A percentile compares a stretch with the other conserved stretches of the same genome.
phyloP scores from a whole-genome alignment of 1,140 invertebrate species.

The Lepidotrigona ventralis region DNA sequence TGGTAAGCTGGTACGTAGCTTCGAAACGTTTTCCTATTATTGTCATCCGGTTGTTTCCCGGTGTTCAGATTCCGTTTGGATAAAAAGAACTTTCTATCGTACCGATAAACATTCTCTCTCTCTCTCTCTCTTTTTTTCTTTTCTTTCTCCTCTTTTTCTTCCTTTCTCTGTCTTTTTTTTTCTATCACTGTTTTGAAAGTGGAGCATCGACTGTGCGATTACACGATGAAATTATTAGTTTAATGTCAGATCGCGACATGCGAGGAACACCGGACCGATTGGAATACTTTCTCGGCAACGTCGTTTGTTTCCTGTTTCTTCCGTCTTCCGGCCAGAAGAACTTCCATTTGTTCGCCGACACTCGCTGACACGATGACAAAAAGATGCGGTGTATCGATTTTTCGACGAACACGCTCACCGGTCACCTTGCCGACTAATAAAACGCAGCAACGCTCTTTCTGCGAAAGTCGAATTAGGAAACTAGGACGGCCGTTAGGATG shows the following conservation, averaged over 20 bases:
- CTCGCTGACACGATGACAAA: conserved; percentile 5
- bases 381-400: conserved; percentile 24
- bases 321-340: not conserved
- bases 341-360: not conserved
- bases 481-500: not conserved
- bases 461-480: conserved; percentile 11
- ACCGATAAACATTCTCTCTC: not conserved
- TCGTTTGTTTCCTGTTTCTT: conserved; percentile 2
- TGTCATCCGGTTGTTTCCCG: conserved; percentile 7
- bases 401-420: not conserved
- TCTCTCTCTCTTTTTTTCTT: not conserved
- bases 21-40: not conserved
- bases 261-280: not conserved
- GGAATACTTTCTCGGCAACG: not conserved
- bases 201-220: conserved; percentile 22
- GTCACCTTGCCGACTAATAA: conserved; percentile 5
- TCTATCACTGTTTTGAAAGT: not conserved
- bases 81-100: not conserved
- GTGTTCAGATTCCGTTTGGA: not conserved
- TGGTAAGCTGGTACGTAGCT: too few relatives aligned
- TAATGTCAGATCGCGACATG: not conserved
- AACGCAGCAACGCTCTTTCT: not conserved
- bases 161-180: not conserved
- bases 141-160: too few relatives aligned
- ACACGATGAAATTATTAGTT: conserved; percentile 17